Base-by-base conservation (phyloP, 2,888 invertebrate genomes). In the Apamea anceps region DNA sequence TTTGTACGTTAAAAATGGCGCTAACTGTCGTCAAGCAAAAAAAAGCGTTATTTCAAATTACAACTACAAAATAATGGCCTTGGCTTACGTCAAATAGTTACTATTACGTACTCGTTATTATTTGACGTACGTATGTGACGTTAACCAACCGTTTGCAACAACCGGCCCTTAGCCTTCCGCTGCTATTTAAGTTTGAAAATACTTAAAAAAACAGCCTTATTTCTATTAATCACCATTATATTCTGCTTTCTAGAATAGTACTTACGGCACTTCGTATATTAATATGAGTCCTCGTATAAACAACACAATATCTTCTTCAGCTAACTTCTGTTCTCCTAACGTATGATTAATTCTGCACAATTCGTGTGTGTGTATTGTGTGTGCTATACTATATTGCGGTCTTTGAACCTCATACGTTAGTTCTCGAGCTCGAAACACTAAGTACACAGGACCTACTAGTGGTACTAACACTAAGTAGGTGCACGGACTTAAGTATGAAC, bases 391-490 rank as follows among this genome's bases (percentile, higher is more conserved):
- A 2, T 72, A 74, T 48, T 12, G 15, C 15, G 37, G 75, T 72
- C 32, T 85, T 72, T 72, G 63, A 68, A 84, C 85, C 13, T 66
- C 84, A 63, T 63, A 75, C 75, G 54, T 81, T 72, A 66, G 63
- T 76, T 85, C 28, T 71, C 7, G n/a, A 74, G 72, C 68, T 65
- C n/a, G 42, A 45, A 82, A 75, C 86, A 75, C 72, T 72, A 85
- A 85, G 85, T 85, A 81, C 37, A 71, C 63, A 72, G 67, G 37
- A 62, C 62, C 65, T 21, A 57, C 70, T 84, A 63, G 67, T 45
- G 62, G 60, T 80, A 60, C 74, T 63, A 77, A 77, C 72, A 77
- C 72, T 70, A 82, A 77, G 86, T 85, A 82, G 48, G 75, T 72
- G 48, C n/a, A 75, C 32, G 62, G 67, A 77, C 75, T 82, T 74